Evolutionary conservation across 1,140 invertebrate genomes (phyloP), one percentile per base, ranked within the genome.

Genomic region (Euwallacea similis): DNA sequence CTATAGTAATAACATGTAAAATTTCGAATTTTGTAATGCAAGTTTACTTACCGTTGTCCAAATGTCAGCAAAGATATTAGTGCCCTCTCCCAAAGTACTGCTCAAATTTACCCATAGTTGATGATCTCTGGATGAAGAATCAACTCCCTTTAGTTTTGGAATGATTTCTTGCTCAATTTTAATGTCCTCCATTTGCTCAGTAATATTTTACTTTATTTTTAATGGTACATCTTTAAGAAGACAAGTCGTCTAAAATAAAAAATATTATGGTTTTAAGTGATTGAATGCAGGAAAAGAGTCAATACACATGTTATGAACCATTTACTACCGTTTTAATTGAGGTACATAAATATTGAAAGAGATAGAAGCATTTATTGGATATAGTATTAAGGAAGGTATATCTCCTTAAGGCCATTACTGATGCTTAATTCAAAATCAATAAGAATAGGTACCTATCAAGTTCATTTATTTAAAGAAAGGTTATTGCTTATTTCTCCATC

Each of bases 41-140:
- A 15, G 21, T 43, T 7, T 44, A 61, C 13, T 70, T 64, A 70
- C 68, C 68, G 68, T 63, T 0, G 85, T 83, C 62, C 86, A 83
- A 42, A 68, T n/a, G 0, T 33, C 21, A 33, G 85, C 80, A 15
- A 79, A 80, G 71, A 86, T 86, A 6, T 86, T 75, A 75, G 85
- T 85, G 0, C 83, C 82, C 21, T 85, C 84, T 11, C 81, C 81
- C 42, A 81, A 77, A 55, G 84, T 80, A 33, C 79, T 85, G 21
- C 79, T 85, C 61, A 87, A 77, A 47, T 83, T 84, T 11, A 86
- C 82, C 84, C 84, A 86, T 42, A 86, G 68, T 11, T 82, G 75
- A 71, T 85, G 84, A 46, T 60, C 58, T 21, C 42, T 58, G 65
- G 21, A 2, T 33, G 21, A 33, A 33, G 21, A 33, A 33, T 33